phyloP scores from a whole-genome alignment of 2,797 vertebrate genomes.

The Aphelocoma californica region DNA sequence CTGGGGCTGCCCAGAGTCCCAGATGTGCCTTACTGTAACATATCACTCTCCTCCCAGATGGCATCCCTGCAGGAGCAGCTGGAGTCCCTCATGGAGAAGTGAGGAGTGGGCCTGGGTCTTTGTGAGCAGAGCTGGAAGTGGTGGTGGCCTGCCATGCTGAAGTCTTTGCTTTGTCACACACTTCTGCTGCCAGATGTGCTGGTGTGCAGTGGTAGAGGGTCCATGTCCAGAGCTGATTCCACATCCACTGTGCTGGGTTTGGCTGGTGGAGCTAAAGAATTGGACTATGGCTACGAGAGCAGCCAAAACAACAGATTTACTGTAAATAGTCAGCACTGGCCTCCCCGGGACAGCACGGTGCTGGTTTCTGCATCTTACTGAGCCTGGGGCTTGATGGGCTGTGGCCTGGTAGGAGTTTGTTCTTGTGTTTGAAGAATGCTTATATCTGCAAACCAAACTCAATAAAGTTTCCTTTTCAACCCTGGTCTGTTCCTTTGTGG shows the following conservation, averaged over 20 bases:
- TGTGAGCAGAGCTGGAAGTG: neutral
- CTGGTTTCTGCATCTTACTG: neutral
- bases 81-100: conserved; percentile 80
- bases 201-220: neutral
- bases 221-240: neutral
- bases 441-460: neutral
- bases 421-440: neutral
- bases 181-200: neutral
- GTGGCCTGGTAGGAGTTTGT: neutral
- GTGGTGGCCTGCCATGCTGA: neutral
- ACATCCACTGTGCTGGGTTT: neutral
- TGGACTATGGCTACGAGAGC: neutral
- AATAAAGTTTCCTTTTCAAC: conserved; percentile 3
- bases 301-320: neutral
- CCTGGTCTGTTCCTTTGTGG: neutral
- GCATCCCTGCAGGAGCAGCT: conserved; percentile 78
- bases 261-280: neutral
- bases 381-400: neutral
- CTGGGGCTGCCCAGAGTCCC: neutral
- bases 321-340: neutral
- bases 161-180: neutral
- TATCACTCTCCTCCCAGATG: conserved; percentile 51
- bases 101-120: neutral
- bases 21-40: neutral
- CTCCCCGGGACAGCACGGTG: accelerated